Base-by-base conservation (phyloP, 2,888 invertebrate genomes). In the Agrotis segetum region DNA sequence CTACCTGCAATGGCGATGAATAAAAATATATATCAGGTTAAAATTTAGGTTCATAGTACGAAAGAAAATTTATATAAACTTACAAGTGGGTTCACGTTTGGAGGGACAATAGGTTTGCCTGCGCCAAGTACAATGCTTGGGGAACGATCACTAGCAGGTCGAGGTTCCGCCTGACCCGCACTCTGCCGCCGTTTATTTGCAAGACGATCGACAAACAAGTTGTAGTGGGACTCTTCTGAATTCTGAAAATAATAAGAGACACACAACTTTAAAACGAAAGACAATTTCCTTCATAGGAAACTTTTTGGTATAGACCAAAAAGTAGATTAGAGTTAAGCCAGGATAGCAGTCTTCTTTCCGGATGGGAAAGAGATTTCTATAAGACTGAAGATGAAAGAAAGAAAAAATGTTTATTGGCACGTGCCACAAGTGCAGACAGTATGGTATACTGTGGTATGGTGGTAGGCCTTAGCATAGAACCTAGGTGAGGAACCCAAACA, bases 201-300 rank as follows among this genome's bases (percentile, higher is more conserved):
- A 65, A 99, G 95, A 80, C 97, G 97, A 78, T 98, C 98, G 78
- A 98, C 92, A 88, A 98, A 98, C 91, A 97, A 94, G 84, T 97
- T 96, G 87, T 98, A 98, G 90, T 98, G 97, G 0, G 98, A 97
- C 85, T 98, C 98, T 82, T 98, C 98, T 0, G 97, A 97, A 77
- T 97, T 94, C 96, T 96, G 82, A 29, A 74, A 78, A 70, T 17
- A 65, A 29, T 29, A 55, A 29, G 11, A 29, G 29, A 13, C 29
- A 4, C 6, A 34, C 34, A 34, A 34, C 34, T 34, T 34, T 34
- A 34, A 34, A 34, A 34, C 7, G 7, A 34, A 34, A 34, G 6
- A 34, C 7, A 34, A 34, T 34, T 34, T 34, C 6, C 0, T 34
- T 34, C 7, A 7, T 34, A n/a, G n/a, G n/a, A n/a, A n/a, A n/a